Evolutionary conservation across 2,113 vertebrate genomes (phyloP).

Genomic region (Oenanthe melanoleuca): DNA sequence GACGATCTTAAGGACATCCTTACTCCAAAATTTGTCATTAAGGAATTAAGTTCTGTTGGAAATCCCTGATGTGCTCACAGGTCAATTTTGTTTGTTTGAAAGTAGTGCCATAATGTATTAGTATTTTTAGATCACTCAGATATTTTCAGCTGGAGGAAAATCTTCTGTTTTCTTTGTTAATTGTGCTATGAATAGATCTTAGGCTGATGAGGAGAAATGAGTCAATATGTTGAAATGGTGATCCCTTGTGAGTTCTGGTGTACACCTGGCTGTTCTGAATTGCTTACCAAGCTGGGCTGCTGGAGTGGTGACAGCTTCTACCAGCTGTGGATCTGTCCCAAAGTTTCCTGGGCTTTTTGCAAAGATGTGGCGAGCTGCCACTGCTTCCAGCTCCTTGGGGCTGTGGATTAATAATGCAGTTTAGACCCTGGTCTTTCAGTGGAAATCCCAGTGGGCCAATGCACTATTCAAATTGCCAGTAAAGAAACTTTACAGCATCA

Average conservation of each 20-base stretch:
- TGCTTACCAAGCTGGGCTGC: conserved; percentile 18
- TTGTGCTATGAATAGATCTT: conserved; percentile 44
- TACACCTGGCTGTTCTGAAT: conserved; percentile 48
- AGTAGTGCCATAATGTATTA: background rate
- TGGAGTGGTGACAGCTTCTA: conserved; percentile 18
- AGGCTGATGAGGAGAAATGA: conserved; percentile 21
- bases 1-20: background rate
- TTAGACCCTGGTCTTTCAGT: background rate
- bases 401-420: background rate
- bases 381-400: background rate
- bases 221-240: background rate
- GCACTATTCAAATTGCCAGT: background rate
- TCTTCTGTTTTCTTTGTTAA: conserved; percentile 33
- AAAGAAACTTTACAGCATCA: background rate
- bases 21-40: background rate
- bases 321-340: conserved; percentile 36
- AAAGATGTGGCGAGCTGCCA: background rate
- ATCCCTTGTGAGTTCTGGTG: conserved; percentile 26
- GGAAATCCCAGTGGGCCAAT: background rate
- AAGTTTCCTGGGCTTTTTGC: conserved; percentile 25
- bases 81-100: conserved; percentile 9
- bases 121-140: conserved; percentile 25
- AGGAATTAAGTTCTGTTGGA: background rate
- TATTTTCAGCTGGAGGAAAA: conserved; percentile 37
- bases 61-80: conserved; percentile 11